phyloP scores from a whole-genome alignment of 2,797 vertebrate species.

The Danio choprae region DNA sequence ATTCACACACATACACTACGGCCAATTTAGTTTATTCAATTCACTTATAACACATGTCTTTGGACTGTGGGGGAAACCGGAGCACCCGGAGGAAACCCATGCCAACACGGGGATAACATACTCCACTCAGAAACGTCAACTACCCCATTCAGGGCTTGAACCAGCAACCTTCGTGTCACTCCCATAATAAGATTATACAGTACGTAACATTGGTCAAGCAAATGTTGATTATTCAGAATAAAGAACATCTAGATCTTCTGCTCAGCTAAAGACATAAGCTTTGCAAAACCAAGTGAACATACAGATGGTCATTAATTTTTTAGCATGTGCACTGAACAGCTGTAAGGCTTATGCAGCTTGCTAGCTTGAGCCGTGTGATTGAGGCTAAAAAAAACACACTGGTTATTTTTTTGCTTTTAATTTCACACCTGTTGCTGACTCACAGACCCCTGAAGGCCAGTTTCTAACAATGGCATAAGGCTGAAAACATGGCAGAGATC shows the following conservation, averaged over 20 bases:
- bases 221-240: neutral
- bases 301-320: conserved; percentile 8
- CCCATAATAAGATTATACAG: too few relatives aligned
- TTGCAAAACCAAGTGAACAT: neutral
- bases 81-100: too few relatives aligned
- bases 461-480: conserved; percentile 33
- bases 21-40: too few relatives aligned
- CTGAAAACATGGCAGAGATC: conserved; percentile 34
- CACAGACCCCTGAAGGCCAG: conserved; percentile 27
- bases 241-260: neutral
- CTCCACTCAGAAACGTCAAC: too few relatives aligned
- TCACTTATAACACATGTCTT: too few relatives aligned
- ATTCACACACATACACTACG: too few relatives aligned
- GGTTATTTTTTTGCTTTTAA: conserved; percentile 23
- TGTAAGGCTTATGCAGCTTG: neutral
- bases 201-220: neutral
- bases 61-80: too few relatives aligned
- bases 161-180: too few relatives aligned
- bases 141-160: too few relatives aligned
- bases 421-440: conserved; percentile 61
- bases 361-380: neutral
- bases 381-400: conserved; percentile 27
- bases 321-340: conserved; percentile 9
- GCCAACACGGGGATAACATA: too few relatives aligned
- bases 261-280: neutral